Base-by-base conservation (phyloP, 2,888 invertebrate genomes). In the Drosophila limbata region DNA sequence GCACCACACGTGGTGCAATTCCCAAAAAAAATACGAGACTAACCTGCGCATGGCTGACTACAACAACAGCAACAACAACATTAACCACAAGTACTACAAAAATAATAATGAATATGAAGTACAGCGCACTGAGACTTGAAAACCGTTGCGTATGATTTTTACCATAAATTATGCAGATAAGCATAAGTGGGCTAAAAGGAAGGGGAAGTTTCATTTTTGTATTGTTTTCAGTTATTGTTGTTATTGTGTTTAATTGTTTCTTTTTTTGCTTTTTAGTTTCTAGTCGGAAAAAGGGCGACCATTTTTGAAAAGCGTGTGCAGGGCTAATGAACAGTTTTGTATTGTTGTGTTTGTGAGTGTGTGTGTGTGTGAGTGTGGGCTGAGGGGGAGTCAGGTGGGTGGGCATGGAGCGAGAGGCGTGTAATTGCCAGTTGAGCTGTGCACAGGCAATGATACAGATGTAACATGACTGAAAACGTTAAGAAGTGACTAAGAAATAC, bases 141-240 rank as follows among this genome's bases (percentile, higher is more conserved):
- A 68, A 67, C 62, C 63, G 69, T 87, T 72, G 74, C 80, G 84
- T 90, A 69, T 83, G 88, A 90, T 88, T 82, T 89, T 74, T 69
- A 73, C 75, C 84, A 90, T 88, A 84, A 90, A 90, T 88, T 81
- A 90, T 81, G 81, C 81, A 90, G 90, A 88, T 90, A 88, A 90
- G 86, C 82, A 56, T 63, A 88, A 88, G 78, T 88, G 79, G 69
- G 25, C 11, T 45, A 8, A n/a, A 11, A 48, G 17, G 33, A 28
- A 31, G 39, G 47, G 53, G 45, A 57, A 17, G 51, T 68, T 61
- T 35, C n/a, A 17, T n/a, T n/a, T 51, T 51, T 70, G 66, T 3
- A 68, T 67, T 57, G 33, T 60, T 40, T 64, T 57, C 66, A 73
- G 64, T 75, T 70, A 66, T 53, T n/a, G n/a, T 37, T 71, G 48